Conservation (phyloP, 2,888 invertebrate species). For the Cremastinae sp. region DNA sequence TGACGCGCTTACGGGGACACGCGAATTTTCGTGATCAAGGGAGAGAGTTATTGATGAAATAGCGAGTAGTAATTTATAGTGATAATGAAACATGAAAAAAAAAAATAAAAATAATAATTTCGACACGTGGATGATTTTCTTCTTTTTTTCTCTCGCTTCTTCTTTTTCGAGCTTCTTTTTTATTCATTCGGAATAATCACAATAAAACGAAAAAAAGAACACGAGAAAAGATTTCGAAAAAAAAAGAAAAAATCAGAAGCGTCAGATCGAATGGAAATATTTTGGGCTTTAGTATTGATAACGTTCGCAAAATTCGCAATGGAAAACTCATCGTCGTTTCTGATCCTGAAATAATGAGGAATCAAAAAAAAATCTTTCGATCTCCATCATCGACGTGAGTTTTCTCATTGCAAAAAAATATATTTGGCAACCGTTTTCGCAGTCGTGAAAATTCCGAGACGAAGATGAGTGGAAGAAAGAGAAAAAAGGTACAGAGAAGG, state of each 20-base stretch:
- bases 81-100: slow-evolving; percentile 41
- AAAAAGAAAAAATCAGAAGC: slow-evolving; percentile 20
- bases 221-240: slow-evolving; percentile 3
- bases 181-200: slow-evolving; percentile 25
- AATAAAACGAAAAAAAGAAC: slow-evolving; percentile 19
- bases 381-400: too few species aligned
- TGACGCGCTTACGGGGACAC: slow-evolving; percentile 37
- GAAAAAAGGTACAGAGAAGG: slow-evolving; percentile 31
- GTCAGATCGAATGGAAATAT: slow-evolving; percentile 63
- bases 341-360: too few species aligned
- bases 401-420: not conserved
- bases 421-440: too few species aligned
- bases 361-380: too few species aligned
- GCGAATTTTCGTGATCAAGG: slow-evolving; percentile 32
- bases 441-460: slow-evolving; percentile 19
- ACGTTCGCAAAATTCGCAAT: slow-evolving; percentile 43
- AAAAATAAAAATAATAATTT: too few species aligned
- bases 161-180: too few species aligned
- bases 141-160: slow-evolving; percentile 28
- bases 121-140: slow-evolving; percentile 55
- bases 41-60: slow-evolving; percentile 62
- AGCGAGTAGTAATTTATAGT: slow-evolving; percentile 67
- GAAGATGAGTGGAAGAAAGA: not conserved
- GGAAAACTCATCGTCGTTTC: slow-evolving; percentile 25
- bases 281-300: slow-evolving; percentile 78